phyloP scores from a whole-genome alignment of 2,113 vertebrate species.

The Pao palembangensis region DNA sequence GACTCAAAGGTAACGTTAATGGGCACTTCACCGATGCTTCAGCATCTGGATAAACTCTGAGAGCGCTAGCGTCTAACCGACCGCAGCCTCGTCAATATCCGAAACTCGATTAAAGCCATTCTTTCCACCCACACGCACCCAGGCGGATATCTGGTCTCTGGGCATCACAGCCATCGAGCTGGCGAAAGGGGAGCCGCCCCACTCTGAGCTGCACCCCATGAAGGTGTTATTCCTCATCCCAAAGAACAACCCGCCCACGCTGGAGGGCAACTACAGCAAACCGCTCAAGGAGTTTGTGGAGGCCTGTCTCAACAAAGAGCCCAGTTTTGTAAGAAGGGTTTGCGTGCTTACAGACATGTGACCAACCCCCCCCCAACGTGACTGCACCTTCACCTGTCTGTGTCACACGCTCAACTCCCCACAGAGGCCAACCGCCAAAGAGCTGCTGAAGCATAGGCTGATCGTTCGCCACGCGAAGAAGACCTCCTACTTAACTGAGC shows the following conservation, averaged over 20 bases:
- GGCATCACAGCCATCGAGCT: conserved; percentile 97
- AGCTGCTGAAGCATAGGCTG: conserved; percentile 96
- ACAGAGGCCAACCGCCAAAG: conserved; percentile 95
- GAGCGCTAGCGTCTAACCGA: background rate
- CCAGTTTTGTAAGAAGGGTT: conserved; percentile 87
- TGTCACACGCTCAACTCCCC: background rate
- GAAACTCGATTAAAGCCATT: too few species aligned
- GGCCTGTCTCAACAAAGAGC: conserved; percentile 96
- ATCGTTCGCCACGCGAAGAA: conserved; percentile 94
- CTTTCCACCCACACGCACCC: conserved; percentile 7
- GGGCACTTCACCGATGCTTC: background rate
- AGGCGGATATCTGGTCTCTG: conserved; percentile 98
- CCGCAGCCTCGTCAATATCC: too few species aligned
- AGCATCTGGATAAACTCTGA: background rate
- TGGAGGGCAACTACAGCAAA: conserved; percentile 96
- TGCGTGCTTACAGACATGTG: background rate
- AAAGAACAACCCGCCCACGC: conserved; percentile 94
- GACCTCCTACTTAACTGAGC: conserved; percentile 93
- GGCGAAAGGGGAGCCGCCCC: conserved; percentile 92
- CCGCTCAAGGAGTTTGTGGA: conserved; percentile 96
- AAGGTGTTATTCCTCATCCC: conserved; percentile 98
- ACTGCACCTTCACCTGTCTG: background rate
- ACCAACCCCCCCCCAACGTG: background rate
- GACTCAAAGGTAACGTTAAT: conserved; percentile 73
- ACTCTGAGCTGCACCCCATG: conserved; percentile 96